Percentiles rank a stretch among this genome's conserved stretches.
Conservation (phyloP, 2,797 vertebrate genomes). For the Dendrocincla fuliginosa region DNA sequence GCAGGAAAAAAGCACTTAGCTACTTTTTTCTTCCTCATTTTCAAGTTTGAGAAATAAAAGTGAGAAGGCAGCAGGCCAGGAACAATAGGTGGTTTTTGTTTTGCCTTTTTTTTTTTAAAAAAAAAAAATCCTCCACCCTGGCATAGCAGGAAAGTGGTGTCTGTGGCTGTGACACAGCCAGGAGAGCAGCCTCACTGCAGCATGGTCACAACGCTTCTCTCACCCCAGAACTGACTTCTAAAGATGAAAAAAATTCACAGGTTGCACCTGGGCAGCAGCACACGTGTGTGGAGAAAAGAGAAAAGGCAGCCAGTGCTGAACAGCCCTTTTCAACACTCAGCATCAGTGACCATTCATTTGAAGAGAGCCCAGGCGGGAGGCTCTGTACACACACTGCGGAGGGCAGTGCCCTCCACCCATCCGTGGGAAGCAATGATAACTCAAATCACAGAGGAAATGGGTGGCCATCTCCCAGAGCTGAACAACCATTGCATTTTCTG, state of each 20-base stretch:
- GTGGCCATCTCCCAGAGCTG: neutral
- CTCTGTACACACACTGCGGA: fast-evolving
- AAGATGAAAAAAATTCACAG: neutral
- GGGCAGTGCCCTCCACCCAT: neutral
- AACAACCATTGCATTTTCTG: neutral
- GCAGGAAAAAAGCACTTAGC: neutral
- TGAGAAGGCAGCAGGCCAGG: neutral
- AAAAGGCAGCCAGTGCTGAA: neutral
- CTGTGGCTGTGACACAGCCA: neutral
- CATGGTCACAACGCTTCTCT: neutral
- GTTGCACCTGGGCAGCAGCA: neutral
- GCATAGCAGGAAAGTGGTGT: neutral
- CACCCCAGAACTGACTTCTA: neutral
- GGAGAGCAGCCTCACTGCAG: neutral
- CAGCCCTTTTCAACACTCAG: neutral
- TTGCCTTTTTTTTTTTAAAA: neutral
- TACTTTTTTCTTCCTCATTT: neutral
- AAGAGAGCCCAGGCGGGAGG: neutral
- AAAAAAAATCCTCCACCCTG: neutral
- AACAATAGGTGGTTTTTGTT: neutral
- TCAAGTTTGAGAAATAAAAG: neutral
- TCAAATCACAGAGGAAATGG: neutral
- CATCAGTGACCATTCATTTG: neutral
- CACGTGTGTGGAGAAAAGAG: neutral
- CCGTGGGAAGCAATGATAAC: neutral